Evolutionary conservation across 2,888 invertebrate genomes (phyloP).

Genomic region (Drosophila sordidula): DNA sequence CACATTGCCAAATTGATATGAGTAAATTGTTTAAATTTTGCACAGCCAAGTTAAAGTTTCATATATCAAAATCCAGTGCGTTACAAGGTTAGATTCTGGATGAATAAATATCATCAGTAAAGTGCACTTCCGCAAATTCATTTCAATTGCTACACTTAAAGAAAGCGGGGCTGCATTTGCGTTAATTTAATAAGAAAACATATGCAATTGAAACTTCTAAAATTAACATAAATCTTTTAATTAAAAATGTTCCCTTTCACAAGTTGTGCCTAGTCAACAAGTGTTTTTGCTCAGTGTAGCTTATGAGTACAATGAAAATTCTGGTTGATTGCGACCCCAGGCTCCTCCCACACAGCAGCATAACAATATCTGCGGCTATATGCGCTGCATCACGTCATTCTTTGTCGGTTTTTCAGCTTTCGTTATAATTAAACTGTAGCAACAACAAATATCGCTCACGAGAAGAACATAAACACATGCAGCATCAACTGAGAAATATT

Average conservation of each 20-base stretch:
- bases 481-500: constrained; percentile 60
- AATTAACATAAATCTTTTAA: too few species aligned
- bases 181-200: neutral
- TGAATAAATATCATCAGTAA: constrained; percentile 18
- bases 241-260: too few species aligned
- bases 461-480: constrained; percentile 14
- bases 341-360: constrained; percentile 17
- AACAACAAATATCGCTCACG: constrained; percentile 21
- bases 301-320: constrained; percentile 27
- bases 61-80: neutral
- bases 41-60: constrained; percentile 1
- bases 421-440: constrained; percentile 72
- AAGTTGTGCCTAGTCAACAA: too few species aligned
- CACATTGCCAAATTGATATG: constrained; percentile 35
- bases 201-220: too few species aligned
- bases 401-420: constrained; percentile 43
- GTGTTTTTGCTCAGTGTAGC: constrained; percentile 38
- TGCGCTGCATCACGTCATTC: constrained; percentile 71
- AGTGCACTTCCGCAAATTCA: constrained; percentile 53
- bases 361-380: constrained; percentile 42
- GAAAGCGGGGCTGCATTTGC: neutral
- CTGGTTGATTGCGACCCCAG: constrained; percentile 8
- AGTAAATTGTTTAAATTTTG: constrained; percentile 18
- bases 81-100: constrained; percentile 29
- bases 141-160: constrained; percentile 33